Evolutionary conservation across 2,113 vertebrate species (phyloP), one percentile per base, ranked within the genome.

Genomic region (Semicossyphus pulcher): DNA sequence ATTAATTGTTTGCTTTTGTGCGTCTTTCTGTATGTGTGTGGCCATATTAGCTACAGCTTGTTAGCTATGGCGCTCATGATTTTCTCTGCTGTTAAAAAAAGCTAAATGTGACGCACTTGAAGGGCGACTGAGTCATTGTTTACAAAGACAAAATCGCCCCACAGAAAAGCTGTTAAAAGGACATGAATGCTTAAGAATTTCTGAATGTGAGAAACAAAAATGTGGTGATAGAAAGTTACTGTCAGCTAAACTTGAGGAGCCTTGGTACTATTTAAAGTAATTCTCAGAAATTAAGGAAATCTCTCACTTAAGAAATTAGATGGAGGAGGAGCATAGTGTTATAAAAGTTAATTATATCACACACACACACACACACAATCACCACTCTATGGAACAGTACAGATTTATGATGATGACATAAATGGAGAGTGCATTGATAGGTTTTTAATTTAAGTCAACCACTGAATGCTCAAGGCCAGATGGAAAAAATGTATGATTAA

Each of bases 61-160:
- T n/a, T 15, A 58, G 39, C 44, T 73, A 69, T 76, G n/a, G 0
- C 9, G 28, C 72, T 56, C 29, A 51, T 34, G 20, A 76, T 72
- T 75, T 39, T 51, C 47, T 68, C 62, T 2, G 18, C 37, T 79
- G 20, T 63, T 54, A 39, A 44, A 26, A 28, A 26, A 32, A 54
- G 16, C 23, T 56, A 51, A 76, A 63, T 68, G 41, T 61, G 63
- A 72, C 11, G 0, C 21, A 25, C 12, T 31, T 54, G 28, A 21
- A 39, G 21, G 57, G 1, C 34, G 4, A 51, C 8, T 47, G n/a
- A 51, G 31, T 10, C 18, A 47, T 31, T 65, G 12, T 31, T 25
- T 41, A 16, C 2, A 41, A 41, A 16, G 14, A 16, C 15, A 34
- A 34, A n/a, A n/a, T n/a, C n/a, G n/a, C n/a, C n/a, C n/a, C n/a